These are phyloP conservation scores for Pseudonaja textilis DNA, from an alignment of 2,113 vertebrate species.

Conservation along the genomic window DNA sequence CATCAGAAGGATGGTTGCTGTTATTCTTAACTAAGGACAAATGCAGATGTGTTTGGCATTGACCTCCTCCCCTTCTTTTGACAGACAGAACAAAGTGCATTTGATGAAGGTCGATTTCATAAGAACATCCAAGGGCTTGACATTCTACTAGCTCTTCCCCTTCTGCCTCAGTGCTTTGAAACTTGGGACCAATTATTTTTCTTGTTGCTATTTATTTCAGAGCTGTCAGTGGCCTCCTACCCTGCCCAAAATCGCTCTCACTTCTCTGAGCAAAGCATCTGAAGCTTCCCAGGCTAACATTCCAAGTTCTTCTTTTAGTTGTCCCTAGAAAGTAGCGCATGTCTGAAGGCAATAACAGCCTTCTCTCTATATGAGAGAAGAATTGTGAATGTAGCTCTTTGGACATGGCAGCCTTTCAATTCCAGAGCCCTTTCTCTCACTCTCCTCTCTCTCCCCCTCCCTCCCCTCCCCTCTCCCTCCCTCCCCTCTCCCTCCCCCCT, in stretches of 20 bases:
- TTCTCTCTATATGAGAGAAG: rapidly evolving
- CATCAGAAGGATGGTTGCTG: neutral
- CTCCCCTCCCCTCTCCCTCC: neutral
- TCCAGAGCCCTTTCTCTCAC: neutral
- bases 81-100: neutral
- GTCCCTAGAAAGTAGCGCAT: neutral
- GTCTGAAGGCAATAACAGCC: neutral
- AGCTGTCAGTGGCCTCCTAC: neutral
- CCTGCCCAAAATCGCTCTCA: neutral
- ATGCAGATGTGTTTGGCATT: neutral
- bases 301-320: constrained; percentile 11
- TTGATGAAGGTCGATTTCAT: constrained; percentile 3
- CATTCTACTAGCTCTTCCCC: neutral
- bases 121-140: neutral
- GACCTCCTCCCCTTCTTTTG: neutral
- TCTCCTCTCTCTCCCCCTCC: neutral
- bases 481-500: neutral
- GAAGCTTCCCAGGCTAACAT: neutral
- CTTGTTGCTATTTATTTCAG: neutral
- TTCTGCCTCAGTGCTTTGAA: neutral
- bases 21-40: neutral
- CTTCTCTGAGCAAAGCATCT: neutral
- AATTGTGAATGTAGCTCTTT: neutral
- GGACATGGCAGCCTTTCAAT: neutral
- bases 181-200: neutral